Evolutionary conservation across 2,797 vertebrate genomes (phyloP).

Genomic region (Microhierax caerulescens): DNA sequence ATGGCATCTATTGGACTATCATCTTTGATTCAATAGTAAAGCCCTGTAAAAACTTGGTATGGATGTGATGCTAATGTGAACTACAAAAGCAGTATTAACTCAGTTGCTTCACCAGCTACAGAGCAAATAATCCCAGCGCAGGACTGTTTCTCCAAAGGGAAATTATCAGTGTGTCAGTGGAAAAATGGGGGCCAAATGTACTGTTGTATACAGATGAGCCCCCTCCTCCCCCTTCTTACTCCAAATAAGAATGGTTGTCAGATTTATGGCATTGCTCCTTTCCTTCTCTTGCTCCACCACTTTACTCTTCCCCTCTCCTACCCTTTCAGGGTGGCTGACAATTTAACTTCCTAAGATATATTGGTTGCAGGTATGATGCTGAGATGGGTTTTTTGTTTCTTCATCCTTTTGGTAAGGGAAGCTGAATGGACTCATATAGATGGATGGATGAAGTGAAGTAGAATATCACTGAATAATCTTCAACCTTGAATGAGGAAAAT

Average conservation of each 20-base stretch:
- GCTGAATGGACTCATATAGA: neutral
- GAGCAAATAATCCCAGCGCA: neutral
- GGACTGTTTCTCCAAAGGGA: neutral
- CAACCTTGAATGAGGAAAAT: conserved; percentile 27
- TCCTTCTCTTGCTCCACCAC: neutral
- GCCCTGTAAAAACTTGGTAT: neutral
- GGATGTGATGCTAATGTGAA: neutral
- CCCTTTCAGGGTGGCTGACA: neutral
- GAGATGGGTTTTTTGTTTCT: conserved; percentile 30
- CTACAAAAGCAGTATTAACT: neutral
- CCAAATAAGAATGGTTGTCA: neutral
- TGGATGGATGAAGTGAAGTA: conserved; percentile 24
- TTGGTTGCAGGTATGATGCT: neutral
- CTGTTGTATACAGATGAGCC: neutral
- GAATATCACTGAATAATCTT: conserved; percentile 44
- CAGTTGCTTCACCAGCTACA: neutral
- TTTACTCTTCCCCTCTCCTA: neutral
- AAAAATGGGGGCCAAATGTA: neutral
- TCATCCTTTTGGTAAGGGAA: neutral
- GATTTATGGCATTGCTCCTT: neutral
- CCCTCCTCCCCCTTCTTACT: neutral
- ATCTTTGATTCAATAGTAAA: neutral
- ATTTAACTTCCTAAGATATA: neutral
- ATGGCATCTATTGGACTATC: neutral
- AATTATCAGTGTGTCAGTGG: neutral